Percentiles rank a stretch among this genome's conserved stretches.
Evolutionary conservation across 2,113 vertebrate genomes (phyloP).

Genomic region (Brevimyrus niger): DNA sequence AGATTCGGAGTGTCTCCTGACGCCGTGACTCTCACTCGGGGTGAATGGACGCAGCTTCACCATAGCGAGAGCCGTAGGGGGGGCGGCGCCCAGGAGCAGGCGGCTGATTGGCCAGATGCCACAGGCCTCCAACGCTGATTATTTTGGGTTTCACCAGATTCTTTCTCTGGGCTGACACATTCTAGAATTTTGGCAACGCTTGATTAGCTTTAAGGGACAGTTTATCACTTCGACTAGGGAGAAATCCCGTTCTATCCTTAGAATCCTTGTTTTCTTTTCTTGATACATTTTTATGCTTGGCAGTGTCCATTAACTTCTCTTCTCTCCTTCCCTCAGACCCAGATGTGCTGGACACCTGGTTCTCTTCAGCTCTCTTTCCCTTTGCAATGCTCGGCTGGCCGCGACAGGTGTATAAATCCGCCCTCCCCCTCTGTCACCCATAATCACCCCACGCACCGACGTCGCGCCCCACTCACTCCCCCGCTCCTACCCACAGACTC

Average conservation of each 20-base stretch:
- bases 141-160: neutral
- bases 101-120: neutral
- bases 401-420: constrained; percentile 50
- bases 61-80: neutral
- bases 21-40: constrained; percentile 59
- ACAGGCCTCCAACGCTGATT: neutral
- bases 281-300: too few relatives aligned
- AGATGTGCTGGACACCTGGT: constrained; percentile 86
- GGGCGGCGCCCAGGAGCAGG: neutral
- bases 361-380: constrained; percentile 82
- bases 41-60: constrained; percentile 40
- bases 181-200: neutral
- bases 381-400: constrained; percentile 89
- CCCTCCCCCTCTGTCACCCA: neutral
- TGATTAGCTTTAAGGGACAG: neutral
- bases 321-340: constrained; percentile 56
- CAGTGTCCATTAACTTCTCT: neutral
- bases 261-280: neutral
- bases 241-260: neutral
- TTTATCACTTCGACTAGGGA: neutral
- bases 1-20: constrained; percentile 55
- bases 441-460: neutral
- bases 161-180: neutral
- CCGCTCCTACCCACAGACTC: constrained; percentile 51
- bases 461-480: neutral